Conservation (phyloP, 2,888 invertebrate species). For the Dorcus hopei region DNA sequence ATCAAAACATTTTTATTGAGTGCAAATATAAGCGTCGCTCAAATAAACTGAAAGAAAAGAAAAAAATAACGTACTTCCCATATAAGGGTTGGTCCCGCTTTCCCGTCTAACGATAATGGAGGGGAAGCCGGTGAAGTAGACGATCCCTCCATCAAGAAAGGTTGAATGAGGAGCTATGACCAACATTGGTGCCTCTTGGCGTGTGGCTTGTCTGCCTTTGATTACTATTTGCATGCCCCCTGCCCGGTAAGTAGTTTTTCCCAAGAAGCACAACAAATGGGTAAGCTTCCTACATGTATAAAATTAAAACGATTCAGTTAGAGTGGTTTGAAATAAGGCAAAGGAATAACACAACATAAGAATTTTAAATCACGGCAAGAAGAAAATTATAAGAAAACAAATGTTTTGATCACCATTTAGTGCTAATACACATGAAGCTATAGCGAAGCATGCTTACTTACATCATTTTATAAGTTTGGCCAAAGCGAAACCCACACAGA, state of each 20-base stretch:
- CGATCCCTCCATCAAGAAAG: constrained; percentile 82
- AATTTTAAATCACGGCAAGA: not conserved
- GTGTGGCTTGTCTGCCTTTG: constrained; percentile 71
- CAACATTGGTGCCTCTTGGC: constrained; percentile 79
- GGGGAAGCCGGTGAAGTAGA: constrained; percentile 78
- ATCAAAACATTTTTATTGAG: constrained; percentile 14
- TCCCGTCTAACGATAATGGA: constrained; percentile 81
- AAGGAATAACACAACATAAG: not conserved
- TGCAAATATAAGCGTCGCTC: not conserved
- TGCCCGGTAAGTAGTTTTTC: constrained; percentile 69
- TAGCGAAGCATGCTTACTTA: too few relatives aligned
- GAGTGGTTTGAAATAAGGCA: not conserved
- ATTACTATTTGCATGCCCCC: constrained; percentile 76
- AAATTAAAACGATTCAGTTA: constrained; percentile 6
- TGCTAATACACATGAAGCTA: not conserved
- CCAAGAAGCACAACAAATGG: constrained; percentile 63
- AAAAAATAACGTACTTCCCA: constrained; percentile 73
- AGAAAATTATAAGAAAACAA: constrained; percentile 1
- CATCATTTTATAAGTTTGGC: too few relatives aligned
- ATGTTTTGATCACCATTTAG: constrained; percentile 24
- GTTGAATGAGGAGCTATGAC: constrained; percentile 87
- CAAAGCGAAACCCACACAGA: too few relatives aligned
- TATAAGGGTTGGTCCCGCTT: constrained; percentile 74
- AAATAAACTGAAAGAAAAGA: constrained; percentile 15
- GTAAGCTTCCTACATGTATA: constrained; percentile 28